Conservation (phyloP, 2,797 vertebrate species). For the Gambelia wislizenii region DNA sequence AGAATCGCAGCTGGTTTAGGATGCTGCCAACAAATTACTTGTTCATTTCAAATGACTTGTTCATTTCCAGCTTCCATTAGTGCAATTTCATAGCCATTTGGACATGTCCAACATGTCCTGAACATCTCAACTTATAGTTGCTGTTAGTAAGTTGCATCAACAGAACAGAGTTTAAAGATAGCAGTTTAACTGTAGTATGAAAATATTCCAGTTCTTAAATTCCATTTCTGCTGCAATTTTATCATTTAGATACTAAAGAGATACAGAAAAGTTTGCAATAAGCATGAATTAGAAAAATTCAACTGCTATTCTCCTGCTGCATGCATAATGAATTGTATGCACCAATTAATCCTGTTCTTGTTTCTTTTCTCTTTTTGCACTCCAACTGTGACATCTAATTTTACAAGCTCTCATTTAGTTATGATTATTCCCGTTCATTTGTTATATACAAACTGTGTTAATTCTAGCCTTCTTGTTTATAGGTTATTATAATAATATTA, state of each 20-base stretch:
- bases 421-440: conserved; percentile 51
- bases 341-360: conserved; percentile 30
- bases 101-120: background rate
- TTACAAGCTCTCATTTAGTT: conserved; percentile 49
- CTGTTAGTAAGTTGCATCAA: background rate
- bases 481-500: background rate
- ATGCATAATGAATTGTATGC: conserved; percentile 21
- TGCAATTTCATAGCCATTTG: background rate
- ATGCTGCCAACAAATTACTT: background rate
- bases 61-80: background rate
- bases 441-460: background rate
- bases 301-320: background rate
- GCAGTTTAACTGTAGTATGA: conserved; percentile 1
- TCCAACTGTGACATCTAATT: conserved; percentile 17
- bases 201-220: conserved; percentile 20
- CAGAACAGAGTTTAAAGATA: background rate
- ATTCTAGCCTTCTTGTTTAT: conserved; percentile 32
- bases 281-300: conserved; percentile 13
- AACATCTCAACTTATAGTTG: background rate
- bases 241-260: conserved; percentile 44
- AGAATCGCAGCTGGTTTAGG: background rate
- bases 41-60: background rate
- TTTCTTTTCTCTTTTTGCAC: conserved; percentile 44
- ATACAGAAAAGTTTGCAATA: background rate
- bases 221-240: background rate